Percentiles rank a stretch among this genome's conserved stretches.
Conservation (phyloP, 2,113 vertebrate genomes). For the Mormoops blainvillei region DNA sequence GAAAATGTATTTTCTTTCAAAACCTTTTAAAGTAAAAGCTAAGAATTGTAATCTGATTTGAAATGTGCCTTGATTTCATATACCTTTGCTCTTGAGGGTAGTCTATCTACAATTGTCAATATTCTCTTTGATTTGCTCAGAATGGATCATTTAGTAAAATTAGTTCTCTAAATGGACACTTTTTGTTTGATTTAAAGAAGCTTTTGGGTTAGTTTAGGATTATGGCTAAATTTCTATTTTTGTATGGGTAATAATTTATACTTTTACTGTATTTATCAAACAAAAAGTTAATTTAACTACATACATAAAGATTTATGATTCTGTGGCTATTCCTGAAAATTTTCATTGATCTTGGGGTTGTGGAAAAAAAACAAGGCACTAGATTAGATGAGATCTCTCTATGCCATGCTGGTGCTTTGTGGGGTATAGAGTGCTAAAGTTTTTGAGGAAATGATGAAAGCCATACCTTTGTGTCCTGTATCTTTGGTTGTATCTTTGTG, state of each 20-base stretch:
- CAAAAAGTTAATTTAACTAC: not conserved
- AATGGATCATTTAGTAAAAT: not conserved
- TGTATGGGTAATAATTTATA: not conserved
- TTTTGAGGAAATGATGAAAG: not conserved
- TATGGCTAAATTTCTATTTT: slow-evolving; percentile 20
- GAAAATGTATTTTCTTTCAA: not conserved
- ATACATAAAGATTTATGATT: not conserved
- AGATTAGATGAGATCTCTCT: not conserved
- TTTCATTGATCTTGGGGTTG: not conserved
- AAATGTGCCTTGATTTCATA: not conserved
- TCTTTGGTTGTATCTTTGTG: not conserved
- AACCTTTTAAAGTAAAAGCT: not conserved
- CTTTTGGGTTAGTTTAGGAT: not conserved
- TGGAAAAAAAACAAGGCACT: not conserved
- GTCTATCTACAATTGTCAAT: not conserved
- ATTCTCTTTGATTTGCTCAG: slow-evolving; percentile 2
- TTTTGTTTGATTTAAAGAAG: not conserved
- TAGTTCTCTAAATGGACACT: not conserved
- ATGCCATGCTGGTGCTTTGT: not conserved
- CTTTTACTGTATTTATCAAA: not conserved
- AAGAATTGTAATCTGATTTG: not conserved
- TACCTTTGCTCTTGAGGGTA: not conserved
- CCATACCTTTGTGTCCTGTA: not conserved
- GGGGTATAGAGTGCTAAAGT: not conserved
- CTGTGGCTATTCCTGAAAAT: not conserved